Base-by-base conservation (phyloP, 2,888 invertebrate genomes). In the Selenia dentaria region DNA sequence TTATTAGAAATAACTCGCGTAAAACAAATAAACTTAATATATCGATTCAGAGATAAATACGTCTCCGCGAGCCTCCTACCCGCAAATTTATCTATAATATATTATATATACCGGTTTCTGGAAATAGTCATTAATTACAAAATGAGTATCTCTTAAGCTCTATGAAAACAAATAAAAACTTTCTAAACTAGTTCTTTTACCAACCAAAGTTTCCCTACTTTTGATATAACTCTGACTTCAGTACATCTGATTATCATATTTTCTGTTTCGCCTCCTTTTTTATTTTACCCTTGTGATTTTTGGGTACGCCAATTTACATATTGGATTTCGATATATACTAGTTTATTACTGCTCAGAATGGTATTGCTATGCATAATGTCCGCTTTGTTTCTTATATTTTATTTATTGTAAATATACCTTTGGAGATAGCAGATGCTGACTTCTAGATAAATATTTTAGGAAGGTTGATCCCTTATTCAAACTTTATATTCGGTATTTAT, bases 161-260 rank as follows among this genome's bases (percentile, higher is more conserved):
- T n/a, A n/a, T n/a, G n/a, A n/a, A n/a, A n/a, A n/a, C n/a, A n/a
- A n/a, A n/a, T n/a, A n/a, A n/a, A n/a, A n/a, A n/a, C n/a, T n/a
- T n/a, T n/a, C n/a, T n/a, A n/a, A n/a, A n/a, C n/a, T 35, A 35
- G 32, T 9, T 13, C 41, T 34, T 42, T 31, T 25, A 13, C 26
- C 37, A 29, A 24, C 31, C 31, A 66, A 65, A 69, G 62, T 62
- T 54, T 68, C 58, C 50, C 51, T 60, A 42, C 55, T 53, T 73
- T 70, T 69, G 62, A 70, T 71, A 73, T 76, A 76, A 71, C 65
- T 62, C 66, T 54, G 61, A 65, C 62, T 78, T 56, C 70, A 74
- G 78, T 78, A 79, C 79, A 78, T 85, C 79, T 79, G 79, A 84
- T 86, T 88, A 87, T 76, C 85, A 86, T 85, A 85, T 80, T 83